phyloP scores from a whole-genome alignment of 1,140 invertebrate species.

The Apis florea region DNA sequence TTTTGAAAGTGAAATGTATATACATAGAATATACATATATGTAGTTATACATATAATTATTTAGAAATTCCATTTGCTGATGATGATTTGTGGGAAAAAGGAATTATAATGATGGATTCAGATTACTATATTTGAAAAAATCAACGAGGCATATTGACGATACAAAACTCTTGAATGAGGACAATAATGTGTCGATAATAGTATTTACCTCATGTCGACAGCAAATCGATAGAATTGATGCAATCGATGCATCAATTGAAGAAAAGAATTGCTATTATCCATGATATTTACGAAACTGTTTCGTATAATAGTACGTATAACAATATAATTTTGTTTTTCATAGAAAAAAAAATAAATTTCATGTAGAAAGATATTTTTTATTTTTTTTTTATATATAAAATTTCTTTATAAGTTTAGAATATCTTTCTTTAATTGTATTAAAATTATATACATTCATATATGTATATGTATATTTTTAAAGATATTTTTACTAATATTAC shows the following conservation, averaged over 20 bases:
- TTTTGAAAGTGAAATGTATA: no score
- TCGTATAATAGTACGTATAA: no score
- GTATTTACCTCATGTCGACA: slow-evolving; percentile 18
- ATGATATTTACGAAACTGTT: background rate
- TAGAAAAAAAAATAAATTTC: no score
- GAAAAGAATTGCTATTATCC: slow-evolving; percentile 1
- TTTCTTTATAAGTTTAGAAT: no score
- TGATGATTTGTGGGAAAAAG: background rate
- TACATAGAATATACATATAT: no score
- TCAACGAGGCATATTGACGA: background rate
- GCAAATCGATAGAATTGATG: slow-evolving; percentile 45
- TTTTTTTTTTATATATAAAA: no score
- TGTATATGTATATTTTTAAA: no score
- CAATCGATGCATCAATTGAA: slow-evolving; percentile 5
- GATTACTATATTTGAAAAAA: slow-evolving; percentile 9
- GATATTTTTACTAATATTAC: no score
- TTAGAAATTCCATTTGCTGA: background rate
- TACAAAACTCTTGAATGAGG: slow-evolving; percentile 9
- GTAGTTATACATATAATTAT: background rate
- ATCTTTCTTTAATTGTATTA: no score
- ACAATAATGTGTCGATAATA: slow-evolving; percentile 45
- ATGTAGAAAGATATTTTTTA: no score
- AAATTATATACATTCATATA: no score
- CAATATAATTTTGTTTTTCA: no score
- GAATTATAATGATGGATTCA: background rate